Evolutionary conservation across 2,888 invertebrate species (phyloP), one percentile per base, ranked within the genome.

Genomic region (Caenorhabditis parvicauda): DNA sequence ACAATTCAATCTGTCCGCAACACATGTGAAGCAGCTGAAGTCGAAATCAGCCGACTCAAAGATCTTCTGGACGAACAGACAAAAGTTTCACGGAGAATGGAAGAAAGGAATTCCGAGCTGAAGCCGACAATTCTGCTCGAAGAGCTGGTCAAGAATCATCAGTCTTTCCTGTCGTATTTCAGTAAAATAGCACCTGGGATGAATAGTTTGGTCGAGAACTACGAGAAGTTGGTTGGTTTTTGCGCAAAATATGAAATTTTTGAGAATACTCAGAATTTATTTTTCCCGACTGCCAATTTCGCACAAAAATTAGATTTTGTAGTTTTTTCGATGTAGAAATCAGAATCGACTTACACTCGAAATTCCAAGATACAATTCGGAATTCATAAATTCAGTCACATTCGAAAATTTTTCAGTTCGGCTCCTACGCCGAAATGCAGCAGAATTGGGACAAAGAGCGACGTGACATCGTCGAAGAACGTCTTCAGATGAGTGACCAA

Each of bases 51-150:
- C 28, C 47, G 51, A 21, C 64, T 62, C 39, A 56, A 45, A 6
- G 57, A 39, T 29, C 41, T 62, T 9, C 28, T 67, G 28, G 64
- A 67, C 39, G 64, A 59, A 25, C 67, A 67, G 50, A 64, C 59
- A 2, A 39, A 41, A 22, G 58, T 67, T 7, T 46, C 67, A 1
- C 52, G 59, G 25, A 32, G 59, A 29, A 24, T 64, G 43, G 67
- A 62, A 39, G 54, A 62, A 28, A 38, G 57, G 28, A 59, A 44
- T 35, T 62, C 55, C 54, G 54, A 61, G 27, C 28, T 61, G 58
- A 61, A 67, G 56, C 57, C 67, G 5, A 28, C 59, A 25, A 45
- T 60, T 5, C 35, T 59, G 24, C 42, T 62, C 29, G 55, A 62
- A 37, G 59, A 62, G 29, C 45, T 63, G 12, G 39, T 49, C 22